A percentile compares a stretch with the other conserved stretches of the same genome.
phyloP scores from a whole-genome alignment of 2,113 vertebrate species.

The Toxotes chatareus region DNA sequence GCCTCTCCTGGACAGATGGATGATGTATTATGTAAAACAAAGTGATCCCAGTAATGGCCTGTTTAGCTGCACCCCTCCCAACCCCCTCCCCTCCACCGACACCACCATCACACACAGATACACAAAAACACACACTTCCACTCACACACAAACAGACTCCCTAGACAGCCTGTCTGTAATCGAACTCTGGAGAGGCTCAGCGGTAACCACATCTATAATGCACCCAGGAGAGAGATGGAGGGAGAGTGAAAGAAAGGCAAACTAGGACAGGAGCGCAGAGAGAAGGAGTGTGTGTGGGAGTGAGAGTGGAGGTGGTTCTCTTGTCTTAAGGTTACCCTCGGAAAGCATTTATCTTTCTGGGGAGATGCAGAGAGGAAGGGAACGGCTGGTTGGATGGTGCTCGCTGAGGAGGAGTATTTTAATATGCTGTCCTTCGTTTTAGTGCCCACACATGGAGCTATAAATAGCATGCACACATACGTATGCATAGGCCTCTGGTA shows the following conservation, averaged over 20 bases:
- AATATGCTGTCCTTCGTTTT: constrained; percentile 77
- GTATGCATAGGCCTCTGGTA: constrained; percentile 62
- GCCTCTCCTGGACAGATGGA: constrained; percentile 81
- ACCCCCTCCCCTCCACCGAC: background rate
- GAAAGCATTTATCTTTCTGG: constrained; percentile 73
- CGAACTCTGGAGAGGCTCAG: constrained; percentile 71
- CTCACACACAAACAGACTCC: constrained; percentile 48
- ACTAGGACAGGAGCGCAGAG: constrained; percentile 68
- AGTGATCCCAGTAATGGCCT: constrained; percentile 82
- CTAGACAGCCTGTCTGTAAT: constrained; percentile 71
- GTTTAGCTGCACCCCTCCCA: constrained; percentile 66
- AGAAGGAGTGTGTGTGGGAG: constrained; percentile 67
- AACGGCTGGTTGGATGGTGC: constrained; percentile 55
- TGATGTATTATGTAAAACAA: constrained; percentile 86
- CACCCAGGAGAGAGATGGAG: constrained; percentile 67
- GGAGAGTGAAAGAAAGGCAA: constrained; percentile 61
- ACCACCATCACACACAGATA: constrained; percentile 17
- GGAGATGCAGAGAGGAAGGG: constrained; percentile 66
- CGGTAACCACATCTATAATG: constrained; percentile 75
- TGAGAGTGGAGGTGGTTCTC: constrained; percentile 78
- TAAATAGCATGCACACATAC: constrained; percentile 73
- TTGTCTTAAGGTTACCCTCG: constrained; percentile 79
- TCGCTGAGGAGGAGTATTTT: constrained; percentile 77
- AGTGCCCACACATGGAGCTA: constrained; percentile 77
- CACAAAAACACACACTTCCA: constrained; percentile 24